Conservation (phyloP, 2,797 vertebrate genomes). For the Gallinago stenura region DNA sequence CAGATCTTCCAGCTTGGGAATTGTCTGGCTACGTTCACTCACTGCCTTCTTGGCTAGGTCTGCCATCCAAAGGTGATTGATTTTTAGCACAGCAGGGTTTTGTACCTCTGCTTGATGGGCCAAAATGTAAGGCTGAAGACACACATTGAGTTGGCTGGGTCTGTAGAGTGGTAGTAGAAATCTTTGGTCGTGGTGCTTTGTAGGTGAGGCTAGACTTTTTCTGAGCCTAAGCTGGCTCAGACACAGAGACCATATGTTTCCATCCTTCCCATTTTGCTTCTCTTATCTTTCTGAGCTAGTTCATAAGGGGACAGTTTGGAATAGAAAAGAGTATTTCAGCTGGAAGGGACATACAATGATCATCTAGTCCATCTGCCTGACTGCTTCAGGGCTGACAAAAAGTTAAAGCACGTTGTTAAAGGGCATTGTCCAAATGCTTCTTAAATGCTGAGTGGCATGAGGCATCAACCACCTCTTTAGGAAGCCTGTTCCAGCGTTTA, state of each 20-base stretch:
- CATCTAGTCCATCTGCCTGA: background rate
- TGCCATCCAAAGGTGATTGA: background rate
- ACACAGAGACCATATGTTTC: background rate
- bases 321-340: background rate
- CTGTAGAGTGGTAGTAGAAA: background rate
- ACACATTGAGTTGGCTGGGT: fast-evolving
- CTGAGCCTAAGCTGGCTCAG: background rate
- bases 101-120: background rate
- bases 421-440: background rate
- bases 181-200: background rate
- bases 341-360: background rate
- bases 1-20: background rate
- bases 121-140: background rate
- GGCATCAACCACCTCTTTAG: background rate
- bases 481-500: background rate
- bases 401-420: background rate
- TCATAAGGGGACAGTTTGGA: background rate
- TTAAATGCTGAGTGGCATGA: background rate
- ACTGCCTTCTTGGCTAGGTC: background rate
- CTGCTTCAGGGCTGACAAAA: background rate
- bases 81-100: background rate
- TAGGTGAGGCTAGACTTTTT: background rate
- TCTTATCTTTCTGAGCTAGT: background rate
- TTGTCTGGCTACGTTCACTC: background rate
- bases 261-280: background rate